Conservation (phyloP, 2,113 vertebrate genomes). For the Oryzias celebensis region DNA sequence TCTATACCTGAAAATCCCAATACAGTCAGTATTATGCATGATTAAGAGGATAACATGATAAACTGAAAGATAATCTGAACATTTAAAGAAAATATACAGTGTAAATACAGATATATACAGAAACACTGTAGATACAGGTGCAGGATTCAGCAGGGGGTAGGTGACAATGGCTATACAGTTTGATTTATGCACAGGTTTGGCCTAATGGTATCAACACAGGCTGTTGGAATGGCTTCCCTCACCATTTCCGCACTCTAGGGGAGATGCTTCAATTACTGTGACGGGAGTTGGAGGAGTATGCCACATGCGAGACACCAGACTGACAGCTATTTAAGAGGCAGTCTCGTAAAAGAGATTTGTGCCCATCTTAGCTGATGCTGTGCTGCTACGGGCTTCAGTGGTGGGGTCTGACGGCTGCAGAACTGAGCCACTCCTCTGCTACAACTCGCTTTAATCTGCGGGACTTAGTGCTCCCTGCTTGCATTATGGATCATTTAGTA, state of each 20-base stretch:
- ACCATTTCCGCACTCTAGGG: conserved; percentile 63
- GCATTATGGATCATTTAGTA: conserved; percentile 82
- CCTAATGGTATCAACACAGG: conserved; percentile 76
- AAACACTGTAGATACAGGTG: conserved; percentile 15
- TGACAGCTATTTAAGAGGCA: conserved; percentile 81
- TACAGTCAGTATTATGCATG: too few relatives aligned
- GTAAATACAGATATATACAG: conserved; percentile 5
- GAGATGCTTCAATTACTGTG: conserved; percentile 77
- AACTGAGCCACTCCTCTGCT: conserved; percentile 38
- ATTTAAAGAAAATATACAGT: too few relatives aligned
- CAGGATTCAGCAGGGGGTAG: conserved; percentile 16
- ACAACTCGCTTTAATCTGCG: conserved; percentile 60
- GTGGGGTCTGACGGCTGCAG: conserved; percentile 51
- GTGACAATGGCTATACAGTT: conserved; percentile 42
- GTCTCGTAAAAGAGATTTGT: conserved; percentile 82
- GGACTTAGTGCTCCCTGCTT: conserved; percentile 66
- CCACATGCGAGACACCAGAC: conserved; percentile 71
- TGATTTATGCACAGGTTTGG: conserved; percentile 71
- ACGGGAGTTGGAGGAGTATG: conserved; percentile 55
- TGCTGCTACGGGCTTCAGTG: conserved; percentile 39
- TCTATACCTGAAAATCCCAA: too few relatives aligned
- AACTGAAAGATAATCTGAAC: too few relatives aligned
- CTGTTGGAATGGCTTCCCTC: conserved; percentile 68
- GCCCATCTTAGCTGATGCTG: conserved; percentile 56
- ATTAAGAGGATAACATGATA: not conserved